Base-by-base conservation (phyloP, 2,888 invertebrate genomes). In the Apodemia zela region DNA sequence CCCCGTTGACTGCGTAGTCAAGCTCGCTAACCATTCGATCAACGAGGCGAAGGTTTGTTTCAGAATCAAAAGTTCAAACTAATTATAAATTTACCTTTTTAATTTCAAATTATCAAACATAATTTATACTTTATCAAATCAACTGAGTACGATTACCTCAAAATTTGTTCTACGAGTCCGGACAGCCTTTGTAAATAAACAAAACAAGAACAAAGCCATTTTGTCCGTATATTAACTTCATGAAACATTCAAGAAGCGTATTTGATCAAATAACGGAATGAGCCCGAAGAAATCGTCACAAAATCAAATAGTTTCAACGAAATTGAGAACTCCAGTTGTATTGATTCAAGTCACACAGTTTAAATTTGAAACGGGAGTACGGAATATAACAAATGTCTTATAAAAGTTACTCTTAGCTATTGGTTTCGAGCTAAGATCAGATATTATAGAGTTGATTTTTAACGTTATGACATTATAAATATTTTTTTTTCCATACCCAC, bases 281-380 rank as follows among this genome's bases (percentile, higher is more conserved):
- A 63, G 60, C 66, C 65, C 62, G 51, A 42, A 65, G 67, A 67
- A 63, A 68, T 67, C 68, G 61, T 63, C 62, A 60, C 67, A 21
- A 65, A 71, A 68, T 68, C 67, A 67, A 65, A 70, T 65, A 58
- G 54, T 57, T 57, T 64, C 61, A 67, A 64, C 63, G 65, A 66
- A 66, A 64, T 66, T 65, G 63, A 64, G 67, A 69, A 65, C 66
- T 67, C 65, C 66, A 63, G 67, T 68, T 65, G 63, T 68, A 66
- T 62, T 64, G 66, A 73, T 72, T 71, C 71, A 62, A 68, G 70
- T 66, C 73, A 67, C 68, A 67, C 70, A 78, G 81, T 81, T 84
- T 82, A 81, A 84, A 81, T 80, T 85, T 79, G 82, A 81, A 82
- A 54, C 54, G 54, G 54, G 54, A 54, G 54, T 54, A 54, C 54